Evolutionary conservation across 2,113 vertebrate species (phyloP).

Genomic region (Crotophaga sulcirostris): DNA sequence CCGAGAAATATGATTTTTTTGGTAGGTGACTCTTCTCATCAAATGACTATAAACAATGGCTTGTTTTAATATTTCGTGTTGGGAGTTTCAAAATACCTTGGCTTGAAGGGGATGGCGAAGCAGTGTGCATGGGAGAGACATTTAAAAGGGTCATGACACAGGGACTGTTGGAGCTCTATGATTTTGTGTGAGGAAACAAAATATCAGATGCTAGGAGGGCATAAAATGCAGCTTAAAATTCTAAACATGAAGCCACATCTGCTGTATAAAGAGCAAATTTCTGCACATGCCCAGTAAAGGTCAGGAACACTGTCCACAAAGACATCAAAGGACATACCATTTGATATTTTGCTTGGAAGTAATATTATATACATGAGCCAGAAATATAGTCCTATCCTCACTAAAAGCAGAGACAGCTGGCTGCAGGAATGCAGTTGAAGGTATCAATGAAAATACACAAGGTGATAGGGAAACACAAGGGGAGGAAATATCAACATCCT

Average conservation of each 20-base stretch:
- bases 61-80: neutral
- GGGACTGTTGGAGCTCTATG: neutral
- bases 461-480: constrained; percentile 17
- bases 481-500: constrained; percentile 40
- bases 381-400: neutral
- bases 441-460: constrained; percentile 38
- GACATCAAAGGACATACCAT: constrained; percentile 54
- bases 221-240: neutral
- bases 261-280: neutral
- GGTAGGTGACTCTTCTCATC: neutral
- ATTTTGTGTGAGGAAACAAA: neutral
- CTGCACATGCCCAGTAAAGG: constrained; percentile 1
- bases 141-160: neutral
- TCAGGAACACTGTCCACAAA: neutral
- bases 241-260: neutral
- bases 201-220: neutral
- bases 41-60: neutral
- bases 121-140: neutral
- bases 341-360: constrained; percentile 61
- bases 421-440: constrained; percentile 14
- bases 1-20: neutral
- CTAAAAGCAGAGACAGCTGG: constrained; percentile 21
- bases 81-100: neutral
- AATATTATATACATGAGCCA: neutral
- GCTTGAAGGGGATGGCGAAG: neutral